Evolutionary conservation across 1,140 invertebrate genomes (phyloP).

Genomic region (Melitaea cinxia): DNA sequence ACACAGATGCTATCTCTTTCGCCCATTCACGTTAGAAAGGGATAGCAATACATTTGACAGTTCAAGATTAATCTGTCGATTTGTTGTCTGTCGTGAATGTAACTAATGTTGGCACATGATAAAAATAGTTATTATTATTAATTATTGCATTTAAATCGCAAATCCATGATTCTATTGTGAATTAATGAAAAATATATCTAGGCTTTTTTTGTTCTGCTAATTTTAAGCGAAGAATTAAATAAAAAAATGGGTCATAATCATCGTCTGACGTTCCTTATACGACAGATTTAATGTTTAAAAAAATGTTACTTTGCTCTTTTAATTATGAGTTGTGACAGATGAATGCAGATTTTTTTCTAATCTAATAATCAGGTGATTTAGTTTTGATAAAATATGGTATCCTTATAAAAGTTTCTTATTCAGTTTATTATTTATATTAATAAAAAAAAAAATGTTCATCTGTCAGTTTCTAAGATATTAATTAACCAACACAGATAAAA

Average conservation of each 20-base stretch:
- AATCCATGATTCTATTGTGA: constrained; percentile 54
- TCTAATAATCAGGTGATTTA: too few species aligned
- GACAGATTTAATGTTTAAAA: constrained; percentile 35
- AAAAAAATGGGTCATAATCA: constrained; percentile 37
- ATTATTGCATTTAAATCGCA: constrained; percentile 70
- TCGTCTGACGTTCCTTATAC: constrained; percentile 48
- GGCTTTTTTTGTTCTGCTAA: constrained; percentile 46
- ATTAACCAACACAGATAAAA: constrained; percentile 1
- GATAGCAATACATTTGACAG: constrained; percentile 4
- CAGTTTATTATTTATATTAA: too few species aligned
- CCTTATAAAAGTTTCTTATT: background rate
- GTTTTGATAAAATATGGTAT: too few species aligned
- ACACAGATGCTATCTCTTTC: constrained; percentile 8
- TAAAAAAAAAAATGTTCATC: background rate
- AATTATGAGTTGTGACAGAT: background rate
- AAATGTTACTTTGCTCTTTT: background rate
- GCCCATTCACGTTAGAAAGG: background rate
- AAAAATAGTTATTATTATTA: constrained; percentile 45
- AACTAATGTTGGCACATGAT: constrained; percentile 35
- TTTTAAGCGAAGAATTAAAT: constrained; percentile 39
- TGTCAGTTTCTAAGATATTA: background rate
- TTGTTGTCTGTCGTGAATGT: constrained; percentile 10
- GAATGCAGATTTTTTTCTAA: background rate
- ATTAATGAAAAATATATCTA: constrained; percentile 35
- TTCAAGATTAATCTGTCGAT: background rate